Conservation (phyloP, 2,888 invertebrate genomes). For the Brenthis hecate region DNA sequence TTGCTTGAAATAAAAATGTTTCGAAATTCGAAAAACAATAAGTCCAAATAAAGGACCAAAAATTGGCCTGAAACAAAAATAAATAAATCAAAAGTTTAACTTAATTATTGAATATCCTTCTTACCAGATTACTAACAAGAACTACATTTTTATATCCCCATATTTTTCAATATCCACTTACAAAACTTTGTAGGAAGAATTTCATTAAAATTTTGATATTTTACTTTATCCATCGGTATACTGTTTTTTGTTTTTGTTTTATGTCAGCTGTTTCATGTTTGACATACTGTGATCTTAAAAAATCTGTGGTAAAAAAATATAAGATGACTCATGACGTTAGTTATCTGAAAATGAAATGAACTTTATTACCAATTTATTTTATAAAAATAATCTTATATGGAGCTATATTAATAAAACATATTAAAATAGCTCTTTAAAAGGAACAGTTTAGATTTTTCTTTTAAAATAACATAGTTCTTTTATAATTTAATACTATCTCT, state of each 20-base stretch:
- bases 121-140: neutral
- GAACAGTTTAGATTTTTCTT: no score
- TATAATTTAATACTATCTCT: no score
- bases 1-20: conserved; percentile 12
- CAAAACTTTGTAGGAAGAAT: conserved; percentile 62
- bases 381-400: no score
- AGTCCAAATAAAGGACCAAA: conserved; percentile 59
- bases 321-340: no score
- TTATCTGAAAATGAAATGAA: no score
- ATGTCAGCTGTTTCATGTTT: conserved; percentile 26
- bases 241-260: conserved; percentile 74
- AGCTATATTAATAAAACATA: no score
- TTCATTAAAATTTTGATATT: conserved; percentile 74
- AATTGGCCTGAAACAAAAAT: conserved; percentile 47
- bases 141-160: conserved; percentile 1
- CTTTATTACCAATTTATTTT: no score
- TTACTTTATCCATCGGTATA: conserved; percentile 60
- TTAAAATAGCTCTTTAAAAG: no score
- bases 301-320: no score
- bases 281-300: neutral
- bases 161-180: conserved; percentile 42
- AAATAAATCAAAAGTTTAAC: neutral
- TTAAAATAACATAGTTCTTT: no score
- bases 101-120: neutral
- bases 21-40: conserved; percentile 42